These are phyloP conservation scores for Apolygus lucorum DNA, from an alignment of 1,140 invertebrate genomes.

Conservation along the genomic window DNA sequence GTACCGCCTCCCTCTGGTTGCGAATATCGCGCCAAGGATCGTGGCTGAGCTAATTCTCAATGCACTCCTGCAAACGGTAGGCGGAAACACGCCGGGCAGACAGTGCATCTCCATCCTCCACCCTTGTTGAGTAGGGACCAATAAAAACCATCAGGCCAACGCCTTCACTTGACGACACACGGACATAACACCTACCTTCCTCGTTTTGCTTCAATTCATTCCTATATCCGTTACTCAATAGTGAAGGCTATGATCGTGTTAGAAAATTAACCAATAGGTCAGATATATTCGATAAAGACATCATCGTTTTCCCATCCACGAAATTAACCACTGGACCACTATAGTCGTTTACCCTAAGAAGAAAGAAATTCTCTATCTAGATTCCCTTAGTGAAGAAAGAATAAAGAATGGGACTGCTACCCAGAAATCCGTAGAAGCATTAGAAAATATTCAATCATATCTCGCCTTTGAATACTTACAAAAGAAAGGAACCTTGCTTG, in stretches of 20 bases:
- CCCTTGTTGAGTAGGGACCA: no score
- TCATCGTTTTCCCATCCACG: neutral
- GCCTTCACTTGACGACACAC: no score
- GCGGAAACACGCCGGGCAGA: no score
- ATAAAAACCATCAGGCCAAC: no score
- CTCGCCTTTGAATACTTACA: neutral
- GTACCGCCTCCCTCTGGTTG: no score
- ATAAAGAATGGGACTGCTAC: neutral
- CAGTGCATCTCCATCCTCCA: no score
- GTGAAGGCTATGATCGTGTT: neutral
- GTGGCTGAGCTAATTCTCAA: no score
- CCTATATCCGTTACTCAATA: neutral
- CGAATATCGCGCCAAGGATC: no score
- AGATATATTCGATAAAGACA: neutral
- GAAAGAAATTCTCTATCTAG: neutral
- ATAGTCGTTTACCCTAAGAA: neutral
- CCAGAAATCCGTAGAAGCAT: neutral
- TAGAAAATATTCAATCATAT: neutral
- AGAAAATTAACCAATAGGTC: neutral
- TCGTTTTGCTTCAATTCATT: neutral
- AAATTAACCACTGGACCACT: neutral
- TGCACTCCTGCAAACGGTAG: no score
- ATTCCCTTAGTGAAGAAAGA: neutral
- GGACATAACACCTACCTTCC: neutral
- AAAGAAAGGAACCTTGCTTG: neutral